Base-by-base conservation (phyloP, 1,140 invertebrate species). In the Rhyzopertha dominica region DNA sequence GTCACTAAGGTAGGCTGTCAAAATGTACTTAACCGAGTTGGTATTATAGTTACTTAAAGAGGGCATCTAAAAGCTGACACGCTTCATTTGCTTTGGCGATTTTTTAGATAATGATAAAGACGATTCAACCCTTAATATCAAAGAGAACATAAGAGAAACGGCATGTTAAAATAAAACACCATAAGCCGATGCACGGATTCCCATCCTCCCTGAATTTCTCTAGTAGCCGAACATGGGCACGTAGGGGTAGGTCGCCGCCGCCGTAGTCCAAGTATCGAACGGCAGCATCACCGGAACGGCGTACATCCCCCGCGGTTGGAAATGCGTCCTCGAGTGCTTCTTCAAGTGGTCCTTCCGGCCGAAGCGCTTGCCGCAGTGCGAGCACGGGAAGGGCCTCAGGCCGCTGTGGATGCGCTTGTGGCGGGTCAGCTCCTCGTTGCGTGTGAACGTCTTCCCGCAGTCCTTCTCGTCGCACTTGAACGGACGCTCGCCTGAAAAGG, bases 361-460 rank as follows among this genome's bases (percentile, higher is more conserved):
- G 59, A 95, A 95, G 23, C 82, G 75, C 67, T 95, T 95, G 0
- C 82, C 82, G 48, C 92, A 95, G 5, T 81, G 74, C 0, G 70
- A 59, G 63, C 90, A 95, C 0, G 80, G 75, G 62, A 84, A 91
- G 0, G 89, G 90, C 5, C 87, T 74, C 0, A 87, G 66, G 1
- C 87, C 87, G 0, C 86, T 86, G 65, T 96, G 92, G 36, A 95
- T 96, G 40, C 90, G 75, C 53, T 87, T 86, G 67, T 96, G 92
- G 16, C 91, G 74, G 0, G 91, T 95, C 26, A 95, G 67, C 62
- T 96, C 91, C 68, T 95, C 91, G 66, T 95, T 96, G 47, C 91
- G 76, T 0, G 91, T 93, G 59, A 96, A 96, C 0, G 84, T 84
- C 65, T 94, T 94, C 0, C 83, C 85, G 58, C 92, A 95, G 30